These are phyloP conservation scores for Mormyrus hasselquistii DNA, from an alignment of 2,797 vertebrate genomes.

Conservation along the genomic window DNA sequence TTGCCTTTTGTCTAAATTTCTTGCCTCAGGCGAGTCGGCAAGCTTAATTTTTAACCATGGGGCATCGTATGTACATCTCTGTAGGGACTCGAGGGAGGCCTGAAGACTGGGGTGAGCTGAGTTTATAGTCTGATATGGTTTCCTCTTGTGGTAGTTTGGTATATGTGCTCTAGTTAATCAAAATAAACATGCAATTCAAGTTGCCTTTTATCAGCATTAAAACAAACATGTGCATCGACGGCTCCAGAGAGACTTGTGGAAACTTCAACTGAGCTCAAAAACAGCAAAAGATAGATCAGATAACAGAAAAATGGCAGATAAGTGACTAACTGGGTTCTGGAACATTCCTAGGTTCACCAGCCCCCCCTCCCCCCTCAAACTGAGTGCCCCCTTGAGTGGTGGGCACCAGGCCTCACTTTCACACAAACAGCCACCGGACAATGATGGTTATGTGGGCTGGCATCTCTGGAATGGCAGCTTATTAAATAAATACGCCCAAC, in stretches of 20 bases:
- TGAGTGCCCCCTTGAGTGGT: background rate
- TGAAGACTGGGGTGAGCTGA: background rate
- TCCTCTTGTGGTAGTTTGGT: background rate
- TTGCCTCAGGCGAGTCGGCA: background rate
- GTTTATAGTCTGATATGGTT: background rate
- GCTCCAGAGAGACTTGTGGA: background rate
- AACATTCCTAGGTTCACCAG: background rate
- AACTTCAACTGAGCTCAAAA: background rate
- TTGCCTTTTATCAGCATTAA: background rate
- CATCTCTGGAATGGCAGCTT: constrained; percentile 11
- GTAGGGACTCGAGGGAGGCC: background rate
- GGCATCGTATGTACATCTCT: background rate
- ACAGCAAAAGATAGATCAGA: background rate
- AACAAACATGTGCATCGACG: background rate
- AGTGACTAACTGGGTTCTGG: background rate
- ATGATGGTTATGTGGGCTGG: background rate
- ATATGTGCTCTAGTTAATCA: background rate
- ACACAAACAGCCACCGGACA: background rate
- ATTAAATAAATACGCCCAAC: background rate
- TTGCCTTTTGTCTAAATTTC: background rate
- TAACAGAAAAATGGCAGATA: background rate
- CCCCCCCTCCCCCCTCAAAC: background rate
- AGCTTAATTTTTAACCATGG: background rate
- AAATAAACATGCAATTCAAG: background rate
- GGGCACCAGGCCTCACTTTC: background rate